Percentiles rank a stretch among this genome's conserved stretches.
These are phyloP conservation scores for Melolontha melolontha DNA, from an alignment of 2,888 invertebrate genomes.

Conservation along the genomic window DNA sequence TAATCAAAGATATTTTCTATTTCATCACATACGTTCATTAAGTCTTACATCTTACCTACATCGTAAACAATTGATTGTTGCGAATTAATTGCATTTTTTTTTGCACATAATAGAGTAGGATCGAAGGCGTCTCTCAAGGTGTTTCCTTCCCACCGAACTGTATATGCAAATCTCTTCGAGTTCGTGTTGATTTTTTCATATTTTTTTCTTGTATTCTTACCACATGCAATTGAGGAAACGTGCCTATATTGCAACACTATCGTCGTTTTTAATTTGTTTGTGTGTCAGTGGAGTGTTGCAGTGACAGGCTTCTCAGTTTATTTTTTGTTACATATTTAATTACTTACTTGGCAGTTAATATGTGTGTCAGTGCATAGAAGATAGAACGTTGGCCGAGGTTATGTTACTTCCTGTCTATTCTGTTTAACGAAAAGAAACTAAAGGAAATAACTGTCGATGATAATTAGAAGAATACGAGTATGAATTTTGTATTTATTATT, in stretches of 20 bases:
- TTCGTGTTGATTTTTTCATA: conserved; percentile 5
- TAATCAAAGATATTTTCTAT: neutral
- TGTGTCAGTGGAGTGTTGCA: conserved; percentile 14
- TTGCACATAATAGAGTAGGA: conserved; percentile 10
- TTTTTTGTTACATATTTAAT: conserved; percentile 24
- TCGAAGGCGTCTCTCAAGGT: conserved; percentile 34
- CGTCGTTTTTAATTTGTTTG: conserved; percentile 3
- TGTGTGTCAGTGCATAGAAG: conserved; percentile 33
- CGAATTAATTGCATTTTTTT: conserved; percentile 30
- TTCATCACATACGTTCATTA: conserved; percentile 22
- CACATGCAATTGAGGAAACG: conserved; percentile 20
- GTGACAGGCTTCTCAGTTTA: conserved; percentile 14
- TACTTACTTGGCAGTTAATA: conserved; percentile 15
- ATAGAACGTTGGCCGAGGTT: conserved; percentile 14
- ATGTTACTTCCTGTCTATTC: conserved; percentile 18
- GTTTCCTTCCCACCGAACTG: conserved; percentile 28
- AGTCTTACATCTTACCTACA: conserved; percentile 10
- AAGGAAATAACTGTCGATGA: conserved; percentile 30
- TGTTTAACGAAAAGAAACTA: conserved; percentile 7
- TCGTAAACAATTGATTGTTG: conserved; percentile 22
- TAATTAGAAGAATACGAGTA: conserved; percentile 30
- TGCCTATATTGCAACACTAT: conserved; percentile 5
- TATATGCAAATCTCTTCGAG: conserved; percentile 1
- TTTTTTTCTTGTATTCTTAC: conserved; percentile 4
- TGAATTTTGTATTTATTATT: conserved; percentile 26